A percentile compares a stretch with the other conserved stretches of the same genome.
Conservation (phyloP, 2,888 invertebrate genomes). For the Trissolcus brochymenae region DNA sequence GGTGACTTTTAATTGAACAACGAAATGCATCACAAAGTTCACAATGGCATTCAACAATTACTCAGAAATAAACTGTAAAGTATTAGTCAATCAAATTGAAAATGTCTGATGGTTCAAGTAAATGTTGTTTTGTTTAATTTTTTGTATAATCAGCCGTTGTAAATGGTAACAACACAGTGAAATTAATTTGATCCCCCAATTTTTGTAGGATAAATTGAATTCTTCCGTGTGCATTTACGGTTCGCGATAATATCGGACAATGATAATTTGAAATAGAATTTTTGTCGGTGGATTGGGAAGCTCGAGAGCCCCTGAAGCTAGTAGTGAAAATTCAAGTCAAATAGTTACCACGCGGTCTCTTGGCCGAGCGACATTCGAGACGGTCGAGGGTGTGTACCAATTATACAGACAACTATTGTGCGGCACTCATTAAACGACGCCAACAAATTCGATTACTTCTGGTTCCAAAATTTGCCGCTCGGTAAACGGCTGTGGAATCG, state of each 20-base stretch:
- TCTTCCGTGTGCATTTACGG: not conserved
- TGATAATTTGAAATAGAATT: slow-evolving; percentile 13
- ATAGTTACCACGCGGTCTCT: slow-evolving; percentile 62
- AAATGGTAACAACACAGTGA: too few relatives aligned
- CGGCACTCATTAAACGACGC: slow-evolving; percentile 75
- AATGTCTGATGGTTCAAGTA: too few relatives aligned
- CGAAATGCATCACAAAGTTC: not conserved
- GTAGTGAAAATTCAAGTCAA: slow-evolving; percentile 62
- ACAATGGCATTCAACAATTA: too few relatives aligned
- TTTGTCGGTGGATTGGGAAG: slow-evolving; percentile 11
- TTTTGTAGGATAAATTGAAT: slow-evolving; percentile 7
- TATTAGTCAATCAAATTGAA: too few relatives aligned
- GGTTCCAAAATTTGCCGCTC: slow-evolving; percentile 73
- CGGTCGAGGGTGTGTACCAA: slow-evolving; percentile 69
- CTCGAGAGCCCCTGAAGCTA: slow-evolving; percentile 41
- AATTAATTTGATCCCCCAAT: too few relatives aligned
- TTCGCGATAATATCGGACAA: slow-evolving; percentile 17
- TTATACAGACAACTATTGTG: slow-evolving; percentile 75
- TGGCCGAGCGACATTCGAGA: slow-evolving; percentile 56
- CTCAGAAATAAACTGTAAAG: too few relatives aligned
- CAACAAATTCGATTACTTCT: slow-evolving; percentile 76
- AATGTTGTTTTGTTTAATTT: too few relatives aligned
- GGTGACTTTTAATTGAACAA: slow-evolving; percentile 11
- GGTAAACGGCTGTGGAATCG: slow-evolving; percentile 64
- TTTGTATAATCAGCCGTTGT: too few relatives aligned